Percentiles rank a stretch among this genome's conserved stretches.
Evolutionary conservation across 2,113 vertebrate species (phyloP).

Genomic region (Carassius carassius): DNA sequence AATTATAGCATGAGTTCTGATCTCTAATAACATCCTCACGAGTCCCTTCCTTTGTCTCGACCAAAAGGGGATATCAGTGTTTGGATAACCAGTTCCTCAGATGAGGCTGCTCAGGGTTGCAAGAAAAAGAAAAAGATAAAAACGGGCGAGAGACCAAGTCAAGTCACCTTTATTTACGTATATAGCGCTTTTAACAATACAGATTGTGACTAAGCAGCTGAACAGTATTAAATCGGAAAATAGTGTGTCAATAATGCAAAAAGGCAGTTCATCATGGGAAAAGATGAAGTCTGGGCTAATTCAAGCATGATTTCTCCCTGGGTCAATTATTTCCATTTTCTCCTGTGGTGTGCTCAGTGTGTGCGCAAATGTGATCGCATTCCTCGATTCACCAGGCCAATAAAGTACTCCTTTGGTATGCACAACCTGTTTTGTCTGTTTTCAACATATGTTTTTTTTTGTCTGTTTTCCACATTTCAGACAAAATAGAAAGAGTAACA

Average conservation of each 20-base stretch:
- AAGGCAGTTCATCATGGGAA: too few relatives aligned
- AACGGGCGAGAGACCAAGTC: background rate
- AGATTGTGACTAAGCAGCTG: too few relatives aligned
- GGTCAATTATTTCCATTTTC: slow-evolving; percentile 34
- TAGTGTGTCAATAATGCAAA: too few relatives aligned
- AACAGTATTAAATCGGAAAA: too few relatives aligned
- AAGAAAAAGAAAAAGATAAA: background rate
- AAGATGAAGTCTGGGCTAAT: background rate
- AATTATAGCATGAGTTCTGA: background rate
- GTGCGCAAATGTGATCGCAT: slow-evolving; percentile 19
- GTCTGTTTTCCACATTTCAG: slow-evolving; percentile 14
- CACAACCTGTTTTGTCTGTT: slow-evolving; percentile 15
- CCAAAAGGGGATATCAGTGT: slow-evolving; percentile 36
- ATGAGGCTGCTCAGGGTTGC: background rate
- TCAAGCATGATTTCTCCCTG: slow-evolving; percentile 3
- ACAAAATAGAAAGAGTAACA: background rate
- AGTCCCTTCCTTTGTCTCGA: slow-evolving; percentile 23
- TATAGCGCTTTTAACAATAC: too few relatives aligned
- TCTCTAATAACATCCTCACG: slow-evolving; percentile 38
- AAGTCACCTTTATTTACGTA: too few relatives aligned
- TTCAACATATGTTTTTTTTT: too few relatives aligned
- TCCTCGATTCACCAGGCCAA: slow-evolving; percentile 17
- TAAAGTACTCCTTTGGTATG: slow-evolving; percentile 20
- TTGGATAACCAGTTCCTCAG: background rate
- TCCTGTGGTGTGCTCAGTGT: background rate